These are phyloP conservation scores for Spongia lamella DNA, from an alignment of 37 sponge, comb jelly and placozoan species.

Conservation along the genomic window DNA sequence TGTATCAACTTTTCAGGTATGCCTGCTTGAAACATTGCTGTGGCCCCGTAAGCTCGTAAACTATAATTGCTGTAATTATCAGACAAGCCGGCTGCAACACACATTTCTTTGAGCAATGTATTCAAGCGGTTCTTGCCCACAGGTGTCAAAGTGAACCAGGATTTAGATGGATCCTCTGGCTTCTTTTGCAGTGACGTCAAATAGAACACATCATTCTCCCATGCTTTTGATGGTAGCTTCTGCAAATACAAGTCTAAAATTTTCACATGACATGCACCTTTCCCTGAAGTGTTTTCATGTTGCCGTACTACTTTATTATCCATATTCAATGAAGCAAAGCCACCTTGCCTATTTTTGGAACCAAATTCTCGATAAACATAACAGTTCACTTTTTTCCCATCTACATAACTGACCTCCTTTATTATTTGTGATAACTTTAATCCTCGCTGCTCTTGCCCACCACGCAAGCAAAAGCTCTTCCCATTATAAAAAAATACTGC, in stretches of 20 bases:
- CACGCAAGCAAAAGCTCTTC: slow-evolving; percentile 41
- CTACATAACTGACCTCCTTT: background rate
- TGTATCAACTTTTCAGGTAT: slow-evolving; percentile 43
- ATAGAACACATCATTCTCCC: slow-evolving; percentile 24
- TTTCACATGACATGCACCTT: slow-evolving; percentile 8
- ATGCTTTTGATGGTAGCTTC: too few relatives aligned
- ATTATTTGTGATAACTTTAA: slow-evolving; percentile 34
- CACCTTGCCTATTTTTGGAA: slow-evolving; percentile 50
- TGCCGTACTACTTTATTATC: slow-evolving; percentile 31
- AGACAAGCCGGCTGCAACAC: background rate
- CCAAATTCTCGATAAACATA: slow-evolving; percentile 40
- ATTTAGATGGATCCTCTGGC: background rate
- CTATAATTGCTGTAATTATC: slow-evolving; percentile 52
- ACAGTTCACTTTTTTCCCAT: background rate
- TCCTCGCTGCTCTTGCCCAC: slow-evolving; percentile 37
- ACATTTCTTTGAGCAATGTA: slow-evolving; percentile 44
- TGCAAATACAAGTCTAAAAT: slow-evolving; percentile 33
- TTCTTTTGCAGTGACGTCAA: background rate
- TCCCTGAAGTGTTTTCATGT: slow-evolving; percentile 16
- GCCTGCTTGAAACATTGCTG: slow-evolving; percentile 22
- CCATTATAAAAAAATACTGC: slow-evolving; percentile 55
- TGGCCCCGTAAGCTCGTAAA: slow-evolving; percentile 32
- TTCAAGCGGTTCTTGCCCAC: slow-evolving; percentile 25
- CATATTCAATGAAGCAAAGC: slow-evolving; percentile 6
- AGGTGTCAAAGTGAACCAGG: slow-evolving; percentile 26